Evolutionary conservation across 92 coral and sea anemone species (phyloP).

Genomic region (Isaurus tuberculatus): DNA sequence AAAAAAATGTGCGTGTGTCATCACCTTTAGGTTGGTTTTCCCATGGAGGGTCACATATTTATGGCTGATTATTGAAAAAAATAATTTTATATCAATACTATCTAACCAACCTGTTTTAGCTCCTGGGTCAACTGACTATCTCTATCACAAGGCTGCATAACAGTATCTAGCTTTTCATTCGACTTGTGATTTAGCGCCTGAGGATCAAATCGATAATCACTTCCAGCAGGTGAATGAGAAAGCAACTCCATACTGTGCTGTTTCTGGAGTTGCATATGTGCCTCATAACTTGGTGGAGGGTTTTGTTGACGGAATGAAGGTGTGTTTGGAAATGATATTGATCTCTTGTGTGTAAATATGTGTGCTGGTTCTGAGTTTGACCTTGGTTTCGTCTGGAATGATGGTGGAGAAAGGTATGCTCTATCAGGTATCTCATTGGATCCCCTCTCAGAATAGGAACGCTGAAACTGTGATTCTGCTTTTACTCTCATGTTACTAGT

Average conservation of each 20-base stretch:
- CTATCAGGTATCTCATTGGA: conserved; percentile 63
- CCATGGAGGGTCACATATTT: no score
- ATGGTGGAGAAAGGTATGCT: conserved; percentile 53
- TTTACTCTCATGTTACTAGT: conserved; percentile 42
- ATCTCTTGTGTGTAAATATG: conserved; percentile 67
- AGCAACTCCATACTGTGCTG: conserved; percentile 61
- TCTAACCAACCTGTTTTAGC: conserved; percentile 78
- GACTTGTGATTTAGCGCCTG: conserved; percentile 40
- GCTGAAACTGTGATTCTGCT: conserved; percentile 57
- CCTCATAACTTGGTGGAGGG: conserved; percentile 94
- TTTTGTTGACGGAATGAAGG: conserved; percentile 63
- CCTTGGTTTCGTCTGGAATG: conserved; percentile 72
- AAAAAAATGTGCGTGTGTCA: no score
- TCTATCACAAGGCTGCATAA: conserved; percentile 66
- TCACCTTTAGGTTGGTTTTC: no score
- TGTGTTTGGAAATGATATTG: conserved; percentile 74
- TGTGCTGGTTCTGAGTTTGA: conserved; percentile 89
- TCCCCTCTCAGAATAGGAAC: conserved; percentile 78
- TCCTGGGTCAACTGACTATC: conserved; percentile 90
- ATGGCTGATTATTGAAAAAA: no score
- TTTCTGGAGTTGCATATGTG: conserved; percentile 83
- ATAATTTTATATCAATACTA: not conserved
- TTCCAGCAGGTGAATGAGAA: conserved; percentile 50
- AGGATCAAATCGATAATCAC: conserved; percentile 44
- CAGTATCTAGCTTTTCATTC: conserved; percentile 64